Evolutionary conservation across 1,140 invertebrate species (phyloP).

Genomic region (Amyelois transitella): DNA sequence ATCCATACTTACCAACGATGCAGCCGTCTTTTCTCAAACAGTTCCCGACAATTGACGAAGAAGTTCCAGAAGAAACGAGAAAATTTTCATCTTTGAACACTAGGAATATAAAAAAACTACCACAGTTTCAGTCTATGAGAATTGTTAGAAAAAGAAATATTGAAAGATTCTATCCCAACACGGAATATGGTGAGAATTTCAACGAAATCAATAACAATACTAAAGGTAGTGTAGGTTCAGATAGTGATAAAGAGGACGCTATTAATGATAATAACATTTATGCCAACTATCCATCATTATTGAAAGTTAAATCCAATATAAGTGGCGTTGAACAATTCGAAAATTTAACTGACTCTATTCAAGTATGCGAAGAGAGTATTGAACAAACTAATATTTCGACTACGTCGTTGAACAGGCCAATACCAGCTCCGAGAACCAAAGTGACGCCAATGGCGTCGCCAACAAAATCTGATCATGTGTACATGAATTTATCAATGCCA

Average conservation of each 20-base stretch:
- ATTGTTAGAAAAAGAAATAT: conserved; percentile 64
- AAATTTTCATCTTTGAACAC: conserved; percentile 64
- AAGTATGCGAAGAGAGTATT: conserved; percentile 56
- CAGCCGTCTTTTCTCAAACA: conserved; percentile 56
- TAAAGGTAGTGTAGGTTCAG: conserved; percentile 32
- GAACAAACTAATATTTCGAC: conserved; percentile 37
- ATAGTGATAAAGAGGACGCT: conserved; percentile 34
- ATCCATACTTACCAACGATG: conserved; percentile 58
- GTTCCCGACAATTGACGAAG: conserved; percentile 65
- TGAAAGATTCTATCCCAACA: conserved; percentile 69
- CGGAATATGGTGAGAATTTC: conserved; percentile 66
- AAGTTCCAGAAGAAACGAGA: conserved; percentile 38
- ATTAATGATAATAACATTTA: conserved; percentile 47
- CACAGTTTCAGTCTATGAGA: conserved; percentile 68
- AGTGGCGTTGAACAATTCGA: conserved; percentile 62
- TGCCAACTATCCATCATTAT: conserved; percentile 52
- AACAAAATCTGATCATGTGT: conserved; percentile 57
- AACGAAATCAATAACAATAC: conserved; percentile 63
- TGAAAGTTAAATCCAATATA: conserved; percentile 51
- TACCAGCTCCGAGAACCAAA: conserved; percentile 64
- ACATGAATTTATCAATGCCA: conserved; percentile 66
- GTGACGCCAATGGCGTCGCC: conserved; percentile 45
- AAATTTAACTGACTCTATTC: conserved; percentile 72
- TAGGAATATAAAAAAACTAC: conserved; percentile 42
- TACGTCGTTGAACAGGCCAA: conserved; percentile 48